Conservation (phyloP, 1,140 invertebrate species). For the Drosophila elegans region DNA sequence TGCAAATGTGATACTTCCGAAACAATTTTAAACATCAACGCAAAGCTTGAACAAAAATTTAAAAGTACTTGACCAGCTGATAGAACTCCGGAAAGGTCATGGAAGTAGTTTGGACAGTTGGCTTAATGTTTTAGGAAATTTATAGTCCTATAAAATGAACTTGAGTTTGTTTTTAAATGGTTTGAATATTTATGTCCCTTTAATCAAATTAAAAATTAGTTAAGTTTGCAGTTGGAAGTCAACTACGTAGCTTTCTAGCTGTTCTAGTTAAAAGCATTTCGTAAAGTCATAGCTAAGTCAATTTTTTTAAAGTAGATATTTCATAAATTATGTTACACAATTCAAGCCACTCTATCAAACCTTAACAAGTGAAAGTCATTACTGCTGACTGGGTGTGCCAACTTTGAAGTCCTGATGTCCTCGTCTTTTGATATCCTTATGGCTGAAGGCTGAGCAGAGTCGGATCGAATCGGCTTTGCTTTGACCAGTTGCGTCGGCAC, state of each 20-base stretch:
- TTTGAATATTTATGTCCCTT: too few species aligned
- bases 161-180: too few species aligned
- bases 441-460: slow-evolving; percentile 12
- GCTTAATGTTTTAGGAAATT: too few species aligned
- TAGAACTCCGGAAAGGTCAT: slow-evolving; percentile 5
- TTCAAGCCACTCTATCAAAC: background rate
- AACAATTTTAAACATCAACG: slow-evolving; percentile 29
- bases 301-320: too few species aligned
- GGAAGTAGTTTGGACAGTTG: slow-evolving; percentile 4
- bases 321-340: too few species aligned
- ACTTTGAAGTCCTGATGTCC: slow-evolving; percentile 28
- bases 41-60: slow-evolving; percentile 17
- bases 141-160: too few species aligned
- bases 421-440: slow-evolving; percentile 16
- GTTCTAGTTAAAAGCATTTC: too few species aligned
- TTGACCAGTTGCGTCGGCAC: slow-evolving; percentile 52
- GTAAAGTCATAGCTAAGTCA: too few species aligned
- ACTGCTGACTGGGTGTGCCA: slow-evolving; percentile 13
- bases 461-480: slow-evolving; percentile 26
- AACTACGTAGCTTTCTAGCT: too few species aligned
- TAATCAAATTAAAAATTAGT: too few species aligned
- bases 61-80: slow-evolving; percentile 5
- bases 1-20: slow-evolving; percentile 29
- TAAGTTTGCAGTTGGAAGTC: too few species aligned
- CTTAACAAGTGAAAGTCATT: background rate